A percentile compares a stretch with the other conserved stretches of the same genome.
Evolutionary conservation across 2,888 invertebrate genomes (phyloP).

Genomic region (Emmelina monodactyla): DNA sequence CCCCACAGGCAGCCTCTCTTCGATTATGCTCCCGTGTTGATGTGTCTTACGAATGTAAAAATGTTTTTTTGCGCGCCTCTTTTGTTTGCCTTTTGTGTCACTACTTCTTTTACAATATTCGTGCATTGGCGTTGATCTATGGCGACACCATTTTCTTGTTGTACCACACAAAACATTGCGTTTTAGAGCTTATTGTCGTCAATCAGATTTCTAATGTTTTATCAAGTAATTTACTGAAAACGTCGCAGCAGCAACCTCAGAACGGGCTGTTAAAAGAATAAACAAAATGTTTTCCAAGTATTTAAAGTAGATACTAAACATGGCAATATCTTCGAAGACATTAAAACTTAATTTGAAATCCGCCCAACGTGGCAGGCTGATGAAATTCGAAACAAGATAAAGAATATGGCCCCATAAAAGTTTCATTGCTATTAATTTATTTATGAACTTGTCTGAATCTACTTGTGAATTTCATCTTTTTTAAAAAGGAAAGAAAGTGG

Average conservation of each 20-base stretch:
- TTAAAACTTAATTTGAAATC: slow-evolving; percentile 1
- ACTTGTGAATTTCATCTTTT: no score
- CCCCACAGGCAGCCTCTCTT: slow-evolving; percentile 39
- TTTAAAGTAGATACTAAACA: neutral
- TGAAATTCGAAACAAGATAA: slow-evolving; percentile 60
- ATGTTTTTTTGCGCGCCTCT: slow-evolving; percentile 1
- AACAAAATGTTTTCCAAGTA: neutral
- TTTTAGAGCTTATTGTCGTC: no score
- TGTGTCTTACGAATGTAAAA: slow-evolving; percentile 5
- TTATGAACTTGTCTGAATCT: slow-evolving; percentile 39
- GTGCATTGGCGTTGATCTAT: no score
- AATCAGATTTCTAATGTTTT: neutral
- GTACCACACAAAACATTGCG: no score
- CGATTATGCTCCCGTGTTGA: slow-evolving; percentile 44
- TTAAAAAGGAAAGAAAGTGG: no score
- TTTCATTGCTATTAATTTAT: slow-evolving; percentile 60
- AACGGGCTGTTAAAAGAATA: neutral
- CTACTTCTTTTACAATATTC: no score
- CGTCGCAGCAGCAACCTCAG: neutral
- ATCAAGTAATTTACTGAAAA: neutral
- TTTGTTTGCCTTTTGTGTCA: no score
- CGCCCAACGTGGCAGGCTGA: slow-evolving; percentile 32
- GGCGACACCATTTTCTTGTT: no score
- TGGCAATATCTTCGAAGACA: neutral
- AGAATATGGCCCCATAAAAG: slow-evolving; percentile 55